Conservation (phyloP, 64 coral and sea anemone species). For the Stichodactyla helianthus region DNA sequence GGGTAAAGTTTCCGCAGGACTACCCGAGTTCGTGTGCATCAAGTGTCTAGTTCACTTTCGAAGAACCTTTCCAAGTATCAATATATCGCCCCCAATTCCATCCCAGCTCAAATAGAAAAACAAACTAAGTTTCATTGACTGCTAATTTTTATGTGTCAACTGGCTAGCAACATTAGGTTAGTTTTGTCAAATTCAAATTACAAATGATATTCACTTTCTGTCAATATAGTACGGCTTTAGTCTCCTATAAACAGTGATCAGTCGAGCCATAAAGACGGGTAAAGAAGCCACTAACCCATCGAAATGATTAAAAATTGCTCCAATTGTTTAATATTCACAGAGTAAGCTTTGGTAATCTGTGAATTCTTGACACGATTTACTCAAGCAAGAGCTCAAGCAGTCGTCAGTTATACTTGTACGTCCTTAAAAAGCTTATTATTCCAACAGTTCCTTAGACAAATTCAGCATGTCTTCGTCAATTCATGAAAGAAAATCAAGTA, state of each 20-base stretch:
- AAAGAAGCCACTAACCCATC: conserved; percentile 78
- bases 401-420: neutral
- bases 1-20: neutral
- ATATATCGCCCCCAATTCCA: neutral
- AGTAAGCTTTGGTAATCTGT: conserved; percentile 44
- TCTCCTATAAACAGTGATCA: neutral
- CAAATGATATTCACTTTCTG: conserved; percentile 67
- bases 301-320: conserved; percentile 61
- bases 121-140: conserved; percentile 58
- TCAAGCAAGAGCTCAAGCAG: conserved; percentile 43
- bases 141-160: conserved; percentile 93
- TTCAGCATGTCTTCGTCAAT: conserved; percentile 19
- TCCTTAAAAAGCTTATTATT: conserved; percentile 21
- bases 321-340: conserved; percentile 89
- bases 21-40: neutral
- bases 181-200: conserved; percentile 95
- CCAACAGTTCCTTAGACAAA: conserved; percentile 5
- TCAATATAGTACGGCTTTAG: conserved; percentile 50
- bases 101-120: neutral
- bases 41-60: neutral
- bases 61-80: neutral
- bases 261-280: conserved; percentile 34
- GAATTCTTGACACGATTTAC: conserved; percentile 61
- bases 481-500: conserved; percentile 15
- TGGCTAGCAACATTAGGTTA: conserved; percentile 80